These are phyloP conservation scores for Cistogaster globosa DNA, from an alignment of 2,888 invertebrate genomes.

Conservation along the genomic window DNA sequence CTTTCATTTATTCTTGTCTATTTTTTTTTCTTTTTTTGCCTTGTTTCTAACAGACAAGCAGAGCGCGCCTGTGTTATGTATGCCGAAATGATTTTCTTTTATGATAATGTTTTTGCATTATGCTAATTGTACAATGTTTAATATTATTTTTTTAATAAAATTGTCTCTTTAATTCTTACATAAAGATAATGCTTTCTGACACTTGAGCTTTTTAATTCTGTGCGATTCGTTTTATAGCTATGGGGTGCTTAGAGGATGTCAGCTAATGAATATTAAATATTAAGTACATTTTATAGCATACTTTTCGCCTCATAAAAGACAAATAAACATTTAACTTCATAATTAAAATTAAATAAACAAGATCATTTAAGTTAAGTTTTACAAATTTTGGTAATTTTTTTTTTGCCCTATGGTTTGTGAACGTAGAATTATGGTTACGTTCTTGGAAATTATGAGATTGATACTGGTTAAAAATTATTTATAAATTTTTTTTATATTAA, in stretches of 20 bases:
- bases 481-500: no score
- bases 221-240: background rate
- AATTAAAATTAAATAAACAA: background rate
- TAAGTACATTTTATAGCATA: background rate
- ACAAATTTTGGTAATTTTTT: no score
- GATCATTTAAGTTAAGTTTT: background rate
- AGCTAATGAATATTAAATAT: slow-evolving; percentile 28
- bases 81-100: background rate
- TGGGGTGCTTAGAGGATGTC: background rate
- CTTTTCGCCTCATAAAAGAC: background rate
- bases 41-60: slow-evolving; percentile 25
- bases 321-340: background rate
- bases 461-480: no score
- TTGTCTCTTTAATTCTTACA: slow-evolving; percentile 38
- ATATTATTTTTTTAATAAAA: slow-evolving; percentile 25
- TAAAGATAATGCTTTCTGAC: slow-evolving; percentile 48
- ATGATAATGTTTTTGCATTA: slow-evolving; percentile 35
- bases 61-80: slow-evolving; percentile 10
- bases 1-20: no score
- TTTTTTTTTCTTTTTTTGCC: background rate
- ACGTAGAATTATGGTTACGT: no score
- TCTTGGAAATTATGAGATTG: no score
- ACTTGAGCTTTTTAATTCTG: slow-evolving; percentile 25
- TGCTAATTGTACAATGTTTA: slow-evolving; percentile 60
- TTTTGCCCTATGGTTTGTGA: no score